Conservation (phyloP, 2,888 invertebrate species). For the Ennomos quercinarius region DNA sequence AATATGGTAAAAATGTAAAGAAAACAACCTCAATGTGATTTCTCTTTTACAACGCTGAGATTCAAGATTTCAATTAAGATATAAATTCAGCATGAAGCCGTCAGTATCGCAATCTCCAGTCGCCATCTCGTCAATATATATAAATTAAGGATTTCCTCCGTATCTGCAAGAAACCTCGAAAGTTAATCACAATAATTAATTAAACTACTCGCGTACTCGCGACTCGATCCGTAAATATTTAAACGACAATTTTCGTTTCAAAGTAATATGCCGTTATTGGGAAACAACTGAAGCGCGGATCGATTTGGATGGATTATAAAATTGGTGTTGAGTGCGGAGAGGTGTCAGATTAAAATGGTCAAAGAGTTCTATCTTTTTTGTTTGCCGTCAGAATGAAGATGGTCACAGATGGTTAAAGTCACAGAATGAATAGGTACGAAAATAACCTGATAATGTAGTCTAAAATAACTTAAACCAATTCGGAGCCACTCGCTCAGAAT, state of each 20-base stretch:
- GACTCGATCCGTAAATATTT: conserved; percentile 19
- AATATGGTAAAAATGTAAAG: no score
- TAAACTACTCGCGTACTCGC: conserved; percentile 14
- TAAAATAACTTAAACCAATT: background rate
- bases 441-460: no score
- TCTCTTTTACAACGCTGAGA: background rate
- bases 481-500: background rate
- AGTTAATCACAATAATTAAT: conserved; percentile 25
- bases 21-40: background rate
- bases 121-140: conserved; percentile 10
- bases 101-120: conserved; percentile 1
- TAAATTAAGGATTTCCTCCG: conserved; percentile 23
- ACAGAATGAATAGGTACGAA: no score
- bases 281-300: conserved; percentile 1
- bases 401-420: no score
- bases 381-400: no score
- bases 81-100: background rate
- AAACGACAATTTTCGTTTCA: conserved; percentile 22
- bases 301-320: no score
- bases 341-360: no score
- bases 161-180: conserved; percentile 7
- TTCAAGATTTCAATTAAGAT: conserved; percentile 8
- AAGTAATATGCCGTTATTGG: conserved; percentile 8
- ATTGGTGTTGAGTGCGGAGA: no score
- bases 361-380: no score